These are phyloP conservation scores for Microplitis demolitor DNA, from an alignment of 1,140 invertebrate genomes.

Conservation along the genomic window DNA sequence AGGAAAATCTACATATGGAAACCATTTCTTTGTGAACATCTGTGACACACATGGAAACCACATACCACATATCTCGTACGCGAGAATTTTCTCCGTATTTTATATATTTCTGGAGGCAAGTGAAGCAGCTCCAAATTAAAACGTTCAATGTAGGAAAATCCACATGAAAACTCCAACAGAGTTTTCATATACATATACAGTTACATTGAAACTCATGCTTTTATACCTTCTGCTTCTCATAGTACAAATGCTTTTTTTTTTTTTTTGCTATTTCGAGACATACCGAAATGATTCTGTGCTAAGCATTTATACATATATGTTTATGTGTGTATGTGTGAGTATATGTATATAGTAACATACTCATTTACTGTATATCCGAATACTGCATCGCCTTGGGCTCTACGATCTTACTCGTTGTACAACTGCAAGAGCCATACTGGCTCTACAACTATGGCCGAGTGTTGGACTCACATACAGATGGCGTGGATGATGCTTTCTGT, in stretches of 20 bases:
- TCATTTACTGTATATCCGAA: neutral
- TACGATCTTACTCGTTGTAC: neutral
- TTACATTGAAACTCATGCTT: neutral
- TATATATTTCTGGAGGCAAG: neutral
- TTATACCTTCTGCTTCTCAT: neutral
- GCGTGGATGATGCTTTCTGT: no score
- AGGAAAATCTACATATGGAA: neutral
- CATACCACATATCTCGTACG: neutral
- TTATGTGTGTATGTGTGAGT: no score
- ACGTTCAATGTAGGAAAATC: conserved; percentile 1
- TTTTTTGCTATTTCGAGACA: neutral
- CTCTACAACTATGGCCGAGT: no score
- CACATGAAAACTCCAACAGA: neutral
- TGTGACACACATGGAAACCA: neutral
- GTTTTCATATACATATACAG: neutral
- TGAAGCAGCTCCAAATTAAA: neutral
- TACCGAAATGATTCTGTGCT: neutral
- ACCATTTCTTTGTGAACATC: neutral
- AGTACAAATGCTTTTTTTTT: neutral
- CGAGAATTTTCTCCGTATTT: neutral
- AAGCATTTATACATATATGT: neutral
- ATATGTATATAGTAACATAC: no score
- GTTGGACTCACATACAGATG: no score
- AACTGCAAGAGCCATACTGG: no score
- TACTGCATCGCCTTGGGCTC: neutral